These are phyloP conservation scores for Phalera bucephala DNA, from an alignment of 2,888 invertebrate species.

Conservation along the genomic window DNA sequence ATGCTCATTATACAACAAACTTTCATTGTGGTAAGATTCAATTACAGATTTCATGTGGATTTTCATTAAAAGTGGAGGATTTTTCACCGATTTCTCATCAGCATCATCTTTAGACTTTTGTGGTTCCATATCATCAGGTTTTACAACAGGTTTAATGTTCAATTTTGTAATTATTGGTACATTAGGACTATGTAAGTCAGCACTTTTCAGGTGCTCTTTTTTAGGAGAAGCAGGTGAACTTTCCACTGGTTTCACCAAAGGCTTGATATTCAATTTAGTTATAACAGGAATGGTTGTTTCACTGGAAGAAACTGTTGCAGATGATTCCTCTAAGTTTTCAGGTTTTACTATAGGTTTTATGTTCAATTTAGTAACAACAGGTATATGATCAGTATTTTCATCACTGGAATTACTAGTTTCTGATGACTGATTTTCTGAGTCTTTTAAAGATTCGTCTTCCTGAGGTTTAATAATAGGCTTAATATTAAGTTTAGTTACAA, in stretches of 20 bases:
- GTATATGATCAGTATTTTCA: slow-evolving; percentile 72
- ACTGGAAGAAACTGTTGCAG: slow-evolving; percentile 38
- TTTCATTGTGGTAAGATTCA: slow-evolving; percentile 50
- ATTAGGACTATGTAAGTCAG: slow-evolving; percentile 38
- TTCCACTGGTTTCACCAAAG: slow-evolving; percentile 62
- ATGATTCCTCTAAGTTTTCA: slow-evolving; percentile 46
- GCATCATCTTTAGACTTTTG: slow-evolving; percentile 42
- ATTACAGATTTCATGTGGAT: slow-evolving; percentile 68
- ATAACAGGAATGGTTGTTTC: slow-evolving; percentile 64
- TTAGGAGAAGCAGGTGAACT: slow-evolving; percentile 63
- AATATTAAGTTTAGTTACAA: slow-evolving; percentile 79
- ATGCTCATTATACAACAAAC: slow-evolving; percentile 36
- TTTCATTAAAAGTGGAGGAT: slow-evolving; percentile 75
- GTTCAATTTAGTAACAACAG: slow-evolving; percentile 79
- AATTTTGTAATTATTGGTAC: slow-evolving; percentile 69
- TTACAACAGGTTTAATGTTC: slow-evolving; percentile 77
- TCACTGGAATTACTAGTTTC: slow-evolving; percentile 76
- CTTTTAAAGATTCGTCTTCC: slow-evolving; percentile 60
- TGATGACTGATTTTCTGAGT: slow-evolving; percentile 72
- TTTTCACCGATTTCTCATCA: slow-evolving; percentile 51
- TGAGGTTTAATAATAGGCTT: slow-evolving; percentile 81
- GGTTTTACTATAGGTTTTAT: slow-evolving; percentile 82
- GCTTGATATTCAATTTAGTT: slow-evolving; percentile 73
- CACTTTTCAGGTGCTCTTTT: slow-evolving; percentile 51
- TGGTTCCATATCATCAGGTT: slow-evolving; percentile 58